phyloP scores from a whole-genome alignment of 1,140 invertebrate species.

The Lineus longissimus region DNA sequence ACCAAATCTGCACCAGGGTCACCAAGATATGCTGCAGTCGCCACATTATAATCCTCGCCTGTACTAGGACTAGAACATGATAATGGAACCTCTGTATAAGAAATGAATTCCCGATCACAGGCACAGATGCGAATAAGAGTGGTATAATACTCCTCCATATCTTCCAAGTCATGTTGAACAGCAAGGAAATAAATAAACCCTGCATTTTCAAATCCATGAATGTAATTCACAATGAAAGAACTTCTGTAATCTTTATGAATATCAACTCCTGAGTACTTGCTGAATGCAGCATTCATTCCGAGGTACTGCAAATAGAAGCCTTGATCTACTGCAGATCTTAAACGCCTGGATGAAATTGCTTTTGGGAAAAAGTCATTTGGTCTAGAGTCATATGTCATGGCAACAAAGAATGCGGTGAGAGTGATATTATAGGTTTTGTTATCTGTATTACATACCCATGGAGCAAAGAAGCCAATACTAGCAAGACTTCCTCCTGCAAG shows the following conservation, averaged over 20 bases:
- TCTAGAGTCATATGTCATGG: not conserved
- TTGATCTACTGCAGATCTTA: not conserved
- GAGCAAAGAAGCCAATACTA: not conserved
- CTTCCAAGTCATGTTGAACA: not conserved
- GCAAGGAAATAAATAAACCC: slow-evolving; percentile 3
- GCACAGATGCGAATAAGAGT: not conserved
- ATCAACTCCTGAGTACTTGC: not conserved
- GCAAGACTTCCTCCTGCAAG: not conserved
- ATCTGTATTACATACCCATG: not conserved
- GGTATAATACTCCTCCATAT: not conserved
- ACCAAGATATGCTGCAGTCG: not conserved
- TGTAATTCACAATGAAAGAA: not conserved
- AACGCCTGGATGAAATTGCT: no score
- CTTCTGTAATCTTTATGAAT: not conserved
- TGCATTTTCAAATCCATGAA: not conserved
- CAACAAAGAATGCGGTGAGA: not conserved
- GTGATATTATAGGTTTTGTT: not conserved
- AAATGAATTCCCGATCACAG: not conserved
- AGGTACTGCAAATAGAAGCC: not conserved
- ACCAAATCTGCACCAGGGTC: no score
- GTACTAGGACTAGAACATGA: not conserved
- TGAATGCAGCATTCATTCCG: not conserved
- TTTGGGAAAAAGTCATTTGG: not conserved
- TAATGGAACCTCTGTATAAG: not conserved
- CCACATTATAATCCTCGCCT: not conserved